A percentile compares a stretch with the other conserved stretches of the same genome.
These are phyloP conservation scores for Leptinotarsa defecta DNA, from an alignment of 1,140 invertebrate genomes.

Conservation along the genomic window DNA sequence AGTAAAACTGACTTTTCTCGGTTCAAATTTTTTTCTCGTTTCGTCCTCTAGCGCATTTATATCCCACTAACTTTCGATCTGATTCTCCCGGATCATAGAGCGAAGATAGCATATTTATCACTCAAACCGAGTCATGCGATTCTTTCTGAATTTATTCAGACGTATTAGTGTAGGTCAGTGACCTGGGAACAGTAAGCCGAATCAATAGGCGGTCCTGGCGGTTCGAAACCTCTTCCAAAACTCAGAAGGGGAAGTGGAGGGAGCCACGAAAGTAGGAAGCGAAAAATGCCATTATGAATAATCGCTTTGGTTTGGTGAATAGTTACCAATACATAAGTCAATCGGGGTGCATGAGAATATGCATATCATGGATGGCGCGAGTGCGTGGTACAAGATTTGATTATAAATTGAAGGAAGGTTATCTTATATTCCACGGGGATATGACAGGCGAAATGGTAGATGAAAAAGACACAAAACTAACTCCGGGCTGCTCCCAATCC, in stretches of 20 bases:
- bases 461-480: too few relatives aligned
- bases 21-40: too few relatives aligned
- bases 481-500: too few relatives aligned
- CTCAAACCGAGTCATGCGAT: constrained; percentile 39
- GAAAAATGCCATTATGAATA: constrained; percentile 15
- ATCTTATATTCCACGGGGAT: too few relatives aligned
- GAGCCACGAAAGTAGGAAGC: constrained; percentile 20
- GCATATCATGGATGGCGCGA: too few relatives aligned
- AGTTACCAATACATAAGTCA: background rate
- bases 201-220: constrained; percentile 34
- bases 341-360: too few relatives aligned
- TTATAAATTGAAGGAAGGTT: too few relatives aligned
- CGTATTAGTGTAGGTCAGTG: constrained; percentile 45
- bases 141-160: constrained; percentile 43
- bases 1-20: too few relatives aligned
- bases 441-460: too few relatives aligned
- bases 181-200: constrained; percentile 38
- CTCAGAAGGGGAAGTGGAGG: constrained; percentile 14
- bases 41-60: too few relatives aligned
- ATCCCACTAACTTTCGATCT: background rate
- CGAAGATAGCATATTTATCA: constrained; percentile 37
- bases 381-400: too few relatives aligned
- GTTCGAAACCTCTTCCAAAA: constrained; percentile 32
- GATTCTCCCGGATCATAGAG: constrained; percentile 11
- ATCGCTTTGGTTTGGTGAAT: background rate